Conservation (phyloP, 2,888 invertebrate species). For the Neuroscelio doddi region DNA sequence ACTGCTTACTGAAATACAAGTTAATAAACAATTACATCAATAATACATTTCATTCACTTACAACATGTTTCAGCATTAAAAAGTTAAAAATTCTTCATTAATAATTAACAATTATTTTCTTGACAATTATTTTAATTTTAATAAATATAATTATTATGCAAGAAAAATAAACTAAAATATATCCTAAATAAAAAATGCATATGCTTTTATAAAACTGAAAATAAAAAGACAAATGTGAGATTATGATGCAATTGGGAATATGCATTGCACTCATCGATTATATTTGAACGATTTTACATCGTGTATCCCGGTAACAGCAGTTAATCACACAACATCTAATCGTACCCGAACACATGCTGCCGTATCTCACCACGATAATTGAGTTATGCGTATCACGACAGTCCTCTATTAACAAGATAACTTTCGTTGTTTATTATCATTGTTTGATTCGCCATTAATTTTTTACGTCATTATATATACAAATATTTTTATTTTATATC, state of each 20-base stretch:
- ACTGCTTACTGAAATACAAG: constrained; percentile 74
- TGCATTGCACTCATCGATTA: constrained; percentile 3
- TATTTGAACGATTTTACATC: constrained; percentile 6
- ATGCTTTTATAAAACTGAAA: no score
- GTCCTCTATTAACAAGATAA: constrained; percentile 4
- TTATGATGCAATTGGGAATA: background rate
- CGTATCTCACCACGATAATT: constrained; percentile 33
- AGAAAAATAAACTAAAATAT: no score
- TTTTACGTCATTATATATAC: no score
- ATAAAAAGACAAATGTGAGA: background rate
- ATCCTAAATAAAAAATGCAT: no score
- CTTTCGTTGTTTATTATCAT: background rate
- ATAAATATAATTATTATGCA: no score
- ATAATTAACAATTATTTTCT: no score
- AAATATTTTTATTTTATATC: no score
- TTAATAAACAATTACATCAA: no score
- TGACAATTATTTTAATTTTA: no score
- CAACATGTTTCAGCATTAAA: no score
- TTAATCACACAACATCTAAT: constrained; percentile 30
- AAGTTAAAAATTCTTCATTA: no score
- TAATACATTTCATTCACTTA: no score
- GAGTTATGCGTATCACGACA: constrained; percentile 18
- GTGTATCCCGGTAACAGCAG: constrained; percentile 9
- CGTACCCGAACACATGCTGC: constrained; percentile 23
- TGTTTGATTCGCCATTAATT: background rate